Percentiles rank a stretch among this genome's conserved stretches.
phyloP scores from a whole-genome alignment of 1,140 invertebrate genomes.

The Octopus bimaculoides region DNA sequence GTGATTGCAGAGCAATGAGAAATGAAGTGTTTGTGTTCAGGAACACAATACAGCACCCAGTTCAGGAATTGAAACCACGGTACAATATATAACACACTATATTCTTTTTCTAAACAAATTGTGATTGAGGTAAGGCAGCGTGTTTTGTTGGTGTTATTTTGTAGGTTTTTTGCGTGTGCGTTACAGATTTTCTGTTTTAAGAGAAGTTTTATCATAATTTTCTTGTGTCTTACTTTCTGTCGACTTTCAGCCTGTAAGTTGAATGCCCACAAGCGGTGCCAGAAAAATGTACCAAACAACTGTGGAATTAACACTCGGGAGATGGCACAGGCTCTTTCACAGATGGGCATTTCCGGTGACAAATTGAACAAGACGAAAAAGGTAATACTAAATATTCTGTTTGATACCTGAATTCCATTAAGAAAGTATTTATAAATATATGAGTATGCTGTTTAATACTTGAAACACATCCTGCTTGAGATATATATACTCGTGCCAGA shows the following conservation, averaged over 20 bases:
- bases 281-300: conserved; percentile 99
- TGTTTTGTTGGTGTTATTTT: not conserved
- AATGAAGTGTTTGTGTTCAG: too few relatives aligned
- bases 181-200: not conserved
- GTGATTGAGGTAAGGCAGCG: too few relatives aligned
- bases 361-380: conserved; percentile 65
- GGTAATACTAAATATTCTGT: conserved; percentile 15
- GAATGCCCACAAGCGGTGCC: conserved; percentile 98
- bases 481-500: too few relatives aligned
- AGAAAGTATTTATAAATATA: conserved; percentile 9
- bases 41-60: too few relatives aligned
- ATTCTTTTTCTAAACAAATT: too few relatives aligned
- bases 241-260: conserved; percentile 72
- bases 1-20: too few relatives aligned
- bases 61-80: too few relatives aligned
- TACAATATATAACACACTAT: too few relatives aligned
- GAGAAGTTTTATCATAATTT: not conserved
- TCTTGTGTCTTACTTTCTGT: conserved; percentile 1
- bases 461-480: too few relatives aligned
- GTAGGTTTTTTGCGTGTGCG: not conserved
- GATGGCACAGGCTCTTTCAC: conserved; percentile 87
- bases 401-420: conserved; percentile 25
- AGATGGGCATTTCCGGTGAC: conserved; percentile 89
- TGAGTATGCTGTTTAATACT: conserved; percentile 6
- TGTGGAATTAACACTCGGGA: conserved; percentile 97